These are phyloP conservation scores for Ormyrus rosae DNA, from an alignment of 2,888 invertebrate species.

Conservation along the genomic window DNA sequence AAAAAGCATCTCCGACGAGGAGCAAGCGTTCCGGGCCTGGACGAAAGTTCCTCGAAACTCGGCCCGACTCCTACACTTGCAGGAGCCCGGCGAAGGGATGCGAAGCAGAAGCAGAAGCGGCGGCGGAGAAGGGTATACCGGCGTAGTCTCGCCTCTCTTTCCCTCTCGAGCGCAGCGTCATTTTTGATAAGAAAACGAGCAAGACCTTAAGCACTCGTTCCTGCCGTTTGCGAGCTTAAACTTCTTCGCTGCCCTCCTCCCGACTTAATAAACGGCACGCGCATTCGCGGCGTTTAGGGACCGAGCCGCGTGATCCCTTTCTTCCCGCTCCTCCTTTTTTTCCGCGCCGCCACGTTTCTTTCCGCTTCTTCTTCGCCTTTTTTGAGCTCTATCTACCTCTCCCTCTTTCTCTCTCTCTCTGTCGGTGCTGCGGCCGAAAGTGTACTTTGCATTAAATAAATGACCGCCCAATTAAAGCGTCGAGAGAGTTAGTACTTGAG, in stretches of 20 bases:
- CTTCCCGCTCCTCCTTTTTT: background rate
- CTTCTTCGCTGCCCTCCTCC: slow-evolving; percentile 46
- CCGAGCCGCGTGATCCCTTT: background rate
- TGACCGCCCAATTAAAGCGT: slow-evolving; percentile 46
- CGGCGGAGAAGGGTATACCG: slow-evolving; percentile 9
- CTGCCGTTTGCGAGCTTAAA: slow-evolving; percentile 55
- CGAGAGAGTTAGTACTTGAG: slow-evolving; percentile 35
- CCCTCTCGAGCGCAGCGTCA: slow-evolving; percentile 33
- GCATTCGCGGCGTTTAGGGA: slow-evolving; percentile 46
- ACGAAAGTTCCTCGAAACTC: slow-evolving; percentile 30
- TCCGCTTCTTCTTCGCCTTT: slow-evolving; percentile 26
- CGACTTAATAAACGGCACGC: slow-evolving; percentile 61
- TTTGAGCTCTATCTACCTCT: background rate
- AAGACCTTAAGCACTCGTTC: slow-evolving; percentile 60
- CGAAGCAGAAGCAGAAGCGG: background rate
- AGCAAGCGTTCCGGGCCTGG: background rate
- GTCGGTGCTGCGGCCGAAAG: slow-evolving; percentile 14
- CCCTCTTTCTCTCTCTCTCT: slow-evolving; percentile 13
- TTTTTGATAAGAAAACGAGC: slow-evolving; percentile 61
- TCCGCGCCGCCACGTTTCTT: slow-evolving; percentile 7
- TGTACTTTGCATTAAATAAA: slow-evolving; percentile 54
- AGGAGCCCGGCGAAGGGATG: background rate
- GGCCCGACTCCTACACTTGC: background rate
- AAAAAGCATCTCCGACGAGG: background rate
- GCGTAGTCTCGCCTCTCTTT: slow-evolving; percentile 1